Conservation (phyloP, 2,113 vertebrate genomes). For the Ellobius talpinus region DNA sequence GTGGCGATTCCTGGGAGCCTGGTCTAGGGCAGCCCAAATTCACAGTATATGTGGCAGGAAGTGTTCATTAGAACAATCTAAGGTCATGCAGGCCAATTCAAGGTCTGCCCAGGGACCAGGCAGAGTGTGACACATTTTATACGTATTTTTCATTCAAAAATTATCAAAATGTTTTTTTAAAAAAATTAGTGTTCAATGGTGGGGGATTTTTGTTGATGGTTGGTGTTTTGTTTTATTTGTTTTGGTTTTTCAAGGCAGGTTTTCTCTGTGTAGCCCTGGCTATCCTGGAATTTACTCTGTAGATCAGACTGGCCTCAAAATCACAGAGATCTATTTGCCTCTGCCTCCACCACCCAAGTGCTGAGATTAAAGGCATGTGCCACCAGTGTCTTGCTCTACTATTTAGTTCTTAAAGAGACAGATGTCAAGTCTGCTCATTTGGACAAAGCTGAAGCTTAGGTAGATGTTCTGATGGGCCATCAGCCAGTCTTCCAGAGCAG, state of each 20-base stretch:
- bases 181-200: not conserved
- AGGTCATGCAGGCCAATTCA: not conserved
- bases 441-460: not conserved
- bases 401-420: conserved; percentile 5
- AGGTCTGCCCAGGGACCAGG: not conserved
- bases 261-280: not conserved
- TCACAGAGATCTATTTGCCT: not conserved
- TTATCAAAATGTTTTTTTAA: not conserved
- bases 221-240: not conserved
- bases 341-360: not conserved
- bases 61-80: not conserved
- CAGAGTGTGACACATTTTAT: not conserved
- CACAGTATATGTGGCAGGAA: not conserved
- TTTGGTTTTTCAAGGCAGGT: not conserved
- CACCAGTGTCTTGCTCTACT: not conserved
- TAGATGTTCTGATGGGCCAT: not conserved
- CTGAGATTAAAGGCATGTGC: not conserved
- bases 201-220: not conserved
- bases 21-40: not conserved
- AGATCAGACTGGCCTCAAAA: not conserved
- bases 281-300: not conserved
- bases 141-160: conserved; percentile 4
- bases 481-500: not conserved
- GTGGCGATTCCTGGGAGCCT: not conserved
- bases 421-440: not conserved